Base-by-base conservation (phyloP, 1,140 invertebrate genomes). In the Hermetia illucens region DNA sequence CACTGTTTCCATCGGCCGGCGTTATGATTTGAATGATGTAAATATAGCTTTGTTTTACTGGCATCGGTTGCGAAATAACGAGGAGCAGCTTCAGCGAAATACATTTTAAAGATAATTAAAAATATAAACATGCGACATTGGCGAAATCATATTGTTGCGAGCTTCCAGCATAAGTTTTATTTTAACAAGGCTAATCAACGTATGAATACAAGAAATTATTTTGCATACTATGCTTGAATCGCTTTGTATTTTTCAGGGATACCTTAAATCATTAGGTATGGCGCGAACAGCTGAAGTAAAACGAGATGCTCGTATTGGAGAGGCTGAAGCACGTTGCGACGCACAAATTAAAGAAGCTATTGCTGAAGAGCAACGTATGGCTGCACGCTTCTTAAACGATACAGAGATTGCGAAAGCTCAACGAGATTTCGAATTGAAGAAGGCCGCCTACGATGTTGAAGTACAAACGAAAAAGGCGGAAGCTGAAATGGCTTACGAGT, bases 271-370 rank as follows among this genome's bases (percentile, higher is more conserved):
- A 36, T 66, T 98, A 40, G 93, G 92, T 45, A 89, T 93, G 85
- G 90, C 90, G 4, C 72, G 92, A 49, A 97, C 92, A 1, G 92
- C 92, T 3, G 90, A 97, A 65, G 92, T 98, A 0, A 95, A 97
- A 61, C 68, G 91, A 39, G 92, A 97, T 63, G 92, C 92, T 4
- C 72, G 90, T 36, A 96, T 97, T 46, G 92, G 92, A 18, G 92
- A 97, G 62, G 92, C 92, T 0, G 90, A 96, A 62, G 92, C 92
- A 4, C 73, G 80, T 29, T 74, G 77, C 30, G 88, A 92, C 57
- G 83, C 86, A 13, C 70, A 76, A 47, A 92, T 94, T 41, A 88
- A 89, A 54, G 87, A 96, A 68, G 90, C 91, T 0, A 84, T 93
- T 49, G 92, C 92, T 1, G 92, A 96, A 59, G 91, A 98, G 58